Evolutionary conservation across 2,797 vertebrate genomes (phyloP), one percentile per base, ranked within the genome.

Genomic region (Sebastes umbrosus): DNA sequence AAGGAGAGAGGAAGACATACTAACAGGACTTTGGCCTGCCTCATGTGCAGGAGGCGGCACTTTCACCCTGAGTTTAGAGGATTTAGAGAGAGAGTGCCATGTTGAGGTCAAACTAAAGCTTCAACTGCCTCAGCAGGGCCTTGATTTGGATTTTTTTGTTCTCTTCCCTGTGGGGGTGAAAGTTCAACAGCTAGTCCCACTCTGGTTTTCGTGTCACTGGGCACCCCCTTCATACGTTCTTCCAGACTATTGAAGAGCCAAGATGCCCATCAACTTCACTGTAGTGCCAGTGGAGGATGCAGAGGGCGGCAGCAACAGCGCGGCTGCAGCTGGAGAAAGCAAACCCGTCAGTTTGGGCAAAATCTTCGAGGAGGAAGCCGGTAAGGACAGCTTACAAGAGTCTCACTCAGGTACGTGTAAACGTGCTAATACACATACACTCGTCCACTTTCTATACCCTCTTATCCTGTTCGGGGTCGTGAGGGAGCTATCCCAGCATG

Each of bases 221-320:
- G 36, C 16, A 50, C 46, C 12, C 79, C 80, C 55, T 39, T 69
- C 34, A 60, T 22, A 76, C 60, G 60, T n/a, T 86, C n/a, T 70
- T 54, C 65, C 4, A 46, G 67, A 71, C 58, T 52, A 29, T 11
- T 32, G n/a, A 80, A 54, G 39, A 65, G 24, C 39, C 82, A 88
- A 88, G 68, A 95, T 95, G 94, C 94, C 94, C 71, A 95, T 80
- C 31, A 94, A 87, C 84, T 95, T 95, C 85, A 95, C 93, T 2
- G 93, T 95, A 4, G 94, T 95, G 57, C 93, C 93, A 1, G 94
- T 95, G 72, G 91, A 93, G 24, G 92, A 95, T 75, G 76, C 32
- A 14, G 87, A 85, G 13, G 89, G 77, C 0, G 63, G 54, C n/a
- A 25, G 69, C 69, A 83, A 43, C 54, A 70, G 70, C 1, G 32